A percentile compares a stretch with the other conserved stretches of the same genome.
Evolutionary conservation across 2,797 vertebrate genomes (phyloP).

Genomic region (Chiroxiphia lanceolata): DNA sequence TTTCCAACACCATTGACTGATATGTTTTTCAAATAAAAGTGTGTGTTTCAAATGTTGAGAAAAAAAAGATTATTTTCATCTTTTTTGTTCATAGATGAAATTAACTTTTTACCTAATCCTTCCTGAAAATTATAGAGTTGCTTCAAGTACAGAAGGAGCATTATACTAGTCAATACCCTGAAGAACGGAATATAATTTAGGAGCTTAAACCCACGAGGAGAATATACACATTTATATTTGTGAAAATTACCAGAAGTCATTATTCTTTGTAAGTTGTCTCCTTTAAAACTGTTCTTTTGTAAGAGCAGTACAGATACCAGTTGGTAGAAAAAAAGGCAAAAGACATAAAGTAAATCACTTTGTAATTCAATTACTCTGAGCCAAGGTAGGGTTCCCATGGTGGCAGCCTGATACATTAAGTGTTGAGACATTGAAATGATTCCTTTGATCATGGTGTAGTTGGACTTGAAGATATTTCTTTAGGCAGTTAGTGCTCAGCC

Average conservation of each 20-base stretch:
- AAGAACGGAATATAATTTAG: not conserved
- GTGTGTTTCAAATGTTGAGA: not conserved
- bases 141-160: not conserved
- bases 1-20: not conserved
- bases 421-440: not conserved
- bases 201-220: not conserved
- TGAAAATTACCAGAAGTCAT: not conserved
- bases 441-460: not conserved
- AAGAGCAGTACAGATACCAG: not conserved
- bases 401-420: not conserved
- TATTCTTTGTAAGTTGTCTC: not conserved
- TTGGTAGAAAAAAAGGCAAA: not conserved
- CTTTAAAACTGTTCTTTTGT: not conserved
- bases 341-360: not conserved
- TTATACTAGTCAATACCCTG: not conserved
- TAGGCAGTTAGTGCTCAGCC: not conserved
- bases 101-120: not conserved
- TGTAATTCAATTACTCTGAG: not conserved
- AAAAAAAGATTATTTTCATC: not conserved
- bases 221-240: not conserved
- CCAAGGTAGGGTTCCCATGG: not conserved
- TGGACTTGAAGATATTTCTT: not conserved
- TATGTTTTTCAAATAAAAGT: conserved; percentile 7
- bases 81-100: not conserved
- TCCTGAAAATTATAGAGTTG: conserved; percentile 2